Conservation (phyloP, 2,797 vertebrate species). For the Gallinago nigripennis region DNA sequence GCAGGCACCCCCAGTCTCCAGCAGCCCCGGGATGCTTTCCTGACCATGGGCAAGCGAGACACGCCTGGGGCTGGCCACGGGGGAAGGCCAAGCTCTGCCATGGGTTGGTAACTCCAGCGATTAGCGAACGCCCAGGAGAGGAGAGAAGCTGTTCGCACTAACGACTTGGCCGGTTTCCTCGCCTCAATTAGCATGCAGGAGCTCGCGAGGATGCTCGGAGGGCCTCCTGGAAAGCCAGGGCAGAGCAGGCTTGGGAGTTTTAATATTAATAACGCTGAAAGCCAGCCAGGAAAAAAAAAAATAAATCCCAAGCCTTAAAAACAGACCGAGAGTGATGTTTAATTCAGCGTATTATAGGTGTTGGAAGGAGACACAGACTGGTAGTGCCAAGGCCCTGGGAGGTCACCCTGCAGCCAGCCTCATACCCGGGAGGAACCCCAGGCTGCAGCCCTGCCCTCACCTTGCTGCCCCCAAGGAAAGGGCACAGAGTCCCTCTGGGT, state of each 20-base stretch:
- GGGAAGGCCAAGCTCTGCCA: accelerated
- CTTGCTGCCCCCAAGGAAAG: not conserved
- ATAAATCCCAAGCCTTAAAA: not conserved
- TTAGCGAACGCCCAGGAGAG: not conserved
- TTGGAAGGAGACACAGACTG: not conserved
- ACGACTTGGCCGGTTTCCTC: not conserved
- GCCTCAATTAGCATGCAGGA: not conserved
- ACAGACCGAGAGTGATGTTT: not conserved
- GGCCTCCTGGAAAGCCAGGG: not conserved
- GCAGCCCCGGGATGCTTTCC: not conserved
- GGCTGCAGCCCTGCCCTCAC: not conserved
- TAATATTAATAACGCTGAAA: not conserved
- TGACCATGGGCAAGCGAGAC: not conserved
- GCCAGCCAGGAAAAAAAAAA: not conserved
- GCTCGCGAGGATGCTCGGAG: not conserved
- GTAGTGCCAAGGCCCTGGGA: not conserved
- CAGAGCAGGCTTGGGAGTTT: not conserved
- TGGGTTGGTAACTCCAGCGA: not conserved
- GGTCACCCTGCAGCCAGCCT: not conserved
- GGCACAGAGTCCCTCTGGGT: not conserved
- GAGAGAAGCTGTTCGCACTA: not conserved
- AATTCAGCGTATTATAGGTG: not conserved
- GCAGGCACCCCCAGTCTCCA: accelerated
- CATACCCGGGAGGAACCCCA: accelerated
- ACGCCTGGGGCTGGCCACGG: not conserved